Conservation (phyloP, 2,113 vertebrate species). For the Spheniscus mendiculus region DNA sequence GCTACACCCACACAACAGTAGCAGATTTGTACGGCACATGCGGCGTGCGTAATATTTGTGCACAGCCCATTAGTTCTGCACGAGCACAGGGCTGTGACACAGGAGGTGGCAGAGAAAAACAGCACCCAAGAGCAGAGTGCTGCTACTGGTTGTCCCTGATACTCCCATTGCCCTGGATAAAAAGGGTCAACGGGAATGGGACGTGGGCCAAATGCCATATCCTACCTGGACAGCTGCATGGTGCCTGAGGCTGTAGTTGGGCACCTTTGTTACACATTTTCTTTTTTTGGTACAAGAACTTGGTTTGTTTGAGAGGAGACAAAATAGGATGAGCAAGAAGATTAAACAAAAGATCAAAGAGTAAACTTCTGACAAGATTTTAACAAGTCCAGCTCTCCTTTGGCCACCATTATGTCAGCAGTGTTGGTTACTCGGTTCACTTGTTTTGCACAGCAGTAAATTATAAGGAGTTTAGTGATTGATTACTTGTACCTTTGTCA, state of each 20-base stretch:
- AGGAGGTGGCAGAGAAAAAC: background rate
- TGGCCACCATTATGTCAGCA: background rate
- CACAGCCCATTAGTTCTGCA: background rate
- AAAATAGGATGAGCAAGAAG: background rate
- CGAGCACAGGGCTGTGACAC: rapidly evolving
- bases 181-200: background rate
- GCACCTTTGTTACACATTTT: too few species aligned
- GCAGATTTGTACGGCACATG: rapidly evolving
- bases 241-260: background rate
- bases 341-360: background rate
- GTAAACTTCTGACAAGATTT: background rate
- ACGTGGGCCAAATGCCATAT: background rate
- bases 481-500: background rate
- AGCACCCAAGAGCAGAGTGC: background rate
- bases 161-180: background rate
- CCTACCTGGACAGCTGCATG: background rate
- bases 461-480: background rate
- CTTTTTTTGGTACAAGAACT: background rate
- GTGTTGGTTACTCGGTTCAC: rapidly evolving
- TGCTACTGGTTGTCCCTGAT: background rate
- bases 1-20: background rate
- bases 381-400: background rate
- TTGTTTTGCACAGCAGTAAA: background rate
- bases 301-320: background rate
- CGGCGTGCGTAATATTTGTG: background rate